Conservation (phyloP, 2,113 vertebrate genomes). For the Heterochromis multidens region DNA sequence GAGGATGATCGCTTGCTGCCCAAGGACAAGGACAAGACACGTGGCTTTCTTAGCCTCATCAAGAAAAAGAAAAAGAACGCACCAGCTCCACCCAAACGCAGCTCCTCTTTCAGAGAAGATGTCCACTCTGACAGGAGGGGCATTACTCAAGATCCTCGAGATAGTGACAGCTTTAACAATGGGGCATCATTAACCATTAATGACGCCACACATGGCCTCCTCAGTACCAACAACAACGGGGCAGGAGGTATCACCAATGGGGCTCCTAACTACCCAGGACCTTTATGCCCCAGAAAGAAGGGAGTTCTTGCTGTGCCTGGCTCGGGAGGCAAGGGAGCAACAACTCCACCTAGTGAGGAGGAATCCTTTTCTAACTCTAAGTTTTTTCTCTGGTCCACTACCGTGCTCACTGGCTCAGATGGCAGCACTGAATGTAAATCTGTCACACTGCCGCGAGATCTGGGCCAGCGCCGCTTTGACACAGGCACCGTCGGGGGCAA, state of each 20-base stretch:
- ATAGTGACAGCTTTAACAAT: conserved; percentile 76
- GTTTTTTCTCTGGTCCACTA: conserved; percentile 89
- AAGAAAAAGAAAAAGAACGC: conserved; percentile 97
- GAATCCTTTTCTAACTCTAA: conserved; percentile 81
- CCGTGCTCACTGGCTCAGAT: conserved; percentile 78
- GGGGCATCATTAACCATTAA: conserved; percentile 62
- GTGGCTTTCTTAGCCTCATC: conserved; percentile 89
- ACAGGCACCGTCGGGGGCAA: conserved; percentile 86
- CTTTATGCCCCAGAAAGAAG: conserved; percentile 84
- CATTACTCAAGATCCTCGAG: conserved; percentile 69
- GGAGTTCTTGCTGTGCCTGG: conserved; percentile 72
- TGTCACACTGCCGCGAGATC: conserved; percentile 89
- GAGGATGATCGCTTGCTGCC: conserved; percentile 91
- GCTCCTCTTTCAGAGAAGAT: conserved; percentile 93
- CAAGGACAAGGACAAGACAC: conserved; percentile 89
- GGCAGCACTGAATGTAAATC: conserved; percentile 87
- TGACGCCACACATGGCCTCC: conserved; percentile 43
- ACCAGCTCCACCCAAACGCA: conserved; percentile 89
- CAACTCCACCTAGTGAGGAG: conserved; percentile 78
- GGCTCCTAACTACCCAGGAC: conserved; percentile 76
- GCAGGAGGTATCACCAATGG: conserved; percentile 81
- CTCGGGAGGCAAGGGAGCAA: conserved; percentile 62
- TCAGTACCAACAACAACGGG: conserved; percentile 75
- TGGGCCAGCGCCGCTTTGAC: conserved; percentile 87
- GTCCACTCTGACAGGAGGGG: conserved; percentile 74